phyloP scores from a whole-genome alignment of 1,140 invertebrate genomes.

The Cardiocondyla obscurior region DNA sequence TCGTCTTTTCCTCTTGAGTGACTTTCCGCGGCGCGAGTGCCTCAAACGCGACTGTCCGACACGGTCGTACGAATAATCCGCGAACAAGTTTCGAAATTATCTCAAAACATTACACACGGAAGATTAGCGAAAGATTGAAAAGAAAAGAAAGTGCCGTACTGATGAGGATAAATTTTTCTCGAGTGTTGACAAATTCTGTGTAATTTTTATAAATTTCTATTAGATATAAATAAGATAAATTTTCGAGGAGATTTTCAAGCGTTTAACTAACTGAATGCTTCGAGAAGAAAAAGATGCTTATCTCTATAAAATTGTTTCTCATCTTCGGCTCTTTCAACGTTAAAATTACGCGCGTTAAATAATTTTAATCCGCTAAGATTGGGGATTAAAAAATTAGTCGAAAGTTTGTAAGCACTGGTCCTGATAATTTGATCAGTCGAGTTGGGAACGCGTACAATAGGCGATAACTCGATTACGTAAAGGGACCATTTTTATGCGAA shows the following conservation, averaged over 20 bases:
- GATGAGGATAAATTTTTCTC: background rate
- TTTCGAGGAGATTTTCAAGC: background rate
- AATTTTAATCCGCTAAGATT: background rate
- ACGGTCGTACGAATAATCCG: constrained; percentile 7
- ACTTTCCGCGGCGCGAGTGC: constrained; percentile 32
- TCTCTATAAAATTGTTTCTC: background rate
- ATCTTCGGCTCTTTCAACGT: background rate
- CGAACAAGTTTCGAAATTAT: background rate
- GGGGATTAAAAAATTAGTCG: background rate
- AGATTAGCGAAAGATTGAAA: background rate
- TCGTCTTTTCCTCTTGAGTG: background rate
- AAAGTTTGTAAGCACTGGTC: background rate
- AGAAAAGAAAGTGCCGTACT: background rate
- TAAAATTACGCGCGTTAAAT: background rate
- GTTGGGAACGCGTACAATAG: background rate
- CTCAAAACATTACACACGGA: background rate
- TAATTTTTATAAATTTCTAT: background rate
- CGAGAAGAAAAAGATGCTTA: background rate
- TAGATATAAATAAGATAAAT: background rate
- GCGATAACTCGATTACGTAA: background rate
- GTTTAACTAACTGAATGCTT: background rate
- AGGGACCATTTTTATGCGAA: background rate
- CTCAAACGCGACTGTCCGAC: constrained; percentile 21
- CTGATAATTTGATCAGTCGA: background rate
- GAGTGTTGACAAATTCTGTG: background rate